Evolutionary conservation across 2,888 invertebrate species (phyloP).

Genomic region (Erebia aethiops): DNA sequence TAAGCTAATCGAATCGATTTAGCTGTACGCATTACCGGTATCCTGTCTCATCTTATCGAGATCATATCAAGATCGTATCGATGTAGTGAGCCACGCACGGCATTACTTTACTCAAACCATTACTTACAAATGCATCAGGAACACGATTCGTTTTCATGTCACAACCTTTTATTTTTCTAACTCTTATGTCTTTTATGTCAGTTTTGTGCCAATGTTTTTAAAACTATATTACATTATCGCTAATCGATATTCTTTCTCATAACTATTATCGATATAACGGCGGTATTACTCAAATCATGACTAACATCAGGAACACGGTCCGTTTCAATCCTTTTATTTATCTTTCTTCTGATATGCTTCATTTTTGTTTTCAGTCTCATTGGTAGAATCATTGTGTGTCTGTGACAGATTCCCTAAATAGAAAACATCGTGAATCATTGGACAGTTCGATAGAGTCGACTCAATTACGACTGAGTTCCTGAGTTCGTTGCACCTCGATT

Average conservation of each 20-base stretch:
- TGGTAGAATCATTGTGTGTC: background rate
- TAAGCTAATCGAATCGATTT: background rate
- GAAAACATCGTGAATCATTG: constrained; percentile 34
- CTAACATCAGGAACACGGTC: too few relatives aligned
- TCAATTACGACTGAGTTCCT: constrained; percentile 70
- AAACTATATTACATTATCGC: too few relatives aligned
- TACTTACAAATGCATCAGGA: background rate
- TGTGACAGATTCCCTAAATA: constrained; percentile 15
- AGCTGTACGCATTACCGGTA: background rate
- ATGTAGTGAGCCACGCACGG: background rate
- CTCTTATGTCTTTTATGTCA: background rate
- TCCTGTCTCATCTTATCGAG: background rate
- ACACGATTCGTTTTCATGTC: background rate
- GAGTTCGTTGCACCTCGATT: constrained; percentile 74
- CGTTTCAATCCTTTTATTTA: too few relatives aligned
- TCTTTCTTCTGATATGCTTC: too few relatives aligned
- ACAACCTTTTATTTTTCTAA: background rate
- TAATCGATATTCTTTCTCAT: too few relatives aligned
- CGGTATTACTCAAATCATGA: too few relatives aligned
- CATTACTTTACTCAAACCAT: background rate
- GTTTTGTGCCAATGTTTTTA: background rate
- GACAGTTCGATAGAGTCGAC: constrained; percentile 43
- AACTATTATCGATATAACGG: too few relatives aligned
- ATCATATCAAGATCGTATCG: background rate
- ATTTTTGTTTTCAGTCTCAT: background rate